Percentiles rank a stretch among this genome's conserved stretches.
Evolutionary conservation across 2,113 vertebrate genomes (phyloP).

Genomic region (Leuciscus idus): DNA sequence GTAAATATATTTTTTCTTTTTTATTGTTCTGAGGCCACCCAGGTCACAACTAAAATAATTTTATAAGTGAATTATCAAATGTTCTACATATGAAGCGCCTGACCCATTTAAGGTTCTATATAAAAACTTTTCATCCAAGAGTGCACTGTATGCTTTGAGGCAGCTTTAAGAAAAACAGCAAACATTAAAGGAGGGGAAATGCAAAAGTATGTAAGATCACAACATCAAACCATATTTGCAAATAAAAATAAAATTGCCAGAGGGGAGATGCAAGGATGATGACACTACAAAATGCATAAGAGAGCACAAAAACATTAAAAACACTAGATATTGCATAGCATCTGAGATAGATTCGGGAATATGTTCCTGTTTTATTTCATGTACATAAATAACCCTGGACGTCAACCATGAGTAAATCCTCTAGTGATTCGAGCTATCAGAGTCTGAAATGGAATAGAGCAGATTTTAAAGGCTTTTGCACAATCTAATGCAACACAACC

Average conservation of each 20-base stretch:
- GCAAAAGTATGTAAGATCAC: not conserved
- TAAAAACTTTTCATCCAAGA: no score
- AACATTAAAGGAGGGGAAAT: not conserved
- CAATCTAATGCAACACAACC: not conserved
- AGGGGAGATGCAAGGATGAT: not conserved
- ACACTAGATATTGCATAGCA: not conserved
- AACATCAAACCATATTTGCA: conserved; percentile 4
- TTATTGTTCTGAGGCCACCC: not conserved
- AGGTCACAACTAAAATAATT: not conserved
- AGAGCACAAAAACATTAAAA: not conserved
- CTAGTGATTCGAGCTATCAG: not conserved
- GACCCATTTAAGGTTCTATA: no score
- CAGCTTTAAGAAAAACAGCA: no score
- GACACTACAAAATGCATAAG: not conserved
- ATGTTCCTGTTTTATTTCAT: not conserved
- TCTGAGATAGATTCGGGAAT: not conserved
- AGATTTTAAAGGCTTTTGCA: not conserved
- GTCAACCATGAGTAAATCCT: conserved; percentile 5
- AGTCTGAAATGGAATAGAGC: not conserved
- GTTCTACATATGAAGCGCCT: no score
- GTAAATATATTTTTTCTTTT: not conserved
- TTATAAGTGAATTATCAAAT: not conserved
- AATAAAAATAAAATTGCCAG: not conserved
- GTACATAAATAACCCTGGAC: not conserved
- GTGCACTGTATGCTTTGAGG: no score